These are phyloP conservation scores for Laodelphax striatellus DNA, from an alignment of 1,140 invertebrate species.

Conservation along the genomic window DNA sequence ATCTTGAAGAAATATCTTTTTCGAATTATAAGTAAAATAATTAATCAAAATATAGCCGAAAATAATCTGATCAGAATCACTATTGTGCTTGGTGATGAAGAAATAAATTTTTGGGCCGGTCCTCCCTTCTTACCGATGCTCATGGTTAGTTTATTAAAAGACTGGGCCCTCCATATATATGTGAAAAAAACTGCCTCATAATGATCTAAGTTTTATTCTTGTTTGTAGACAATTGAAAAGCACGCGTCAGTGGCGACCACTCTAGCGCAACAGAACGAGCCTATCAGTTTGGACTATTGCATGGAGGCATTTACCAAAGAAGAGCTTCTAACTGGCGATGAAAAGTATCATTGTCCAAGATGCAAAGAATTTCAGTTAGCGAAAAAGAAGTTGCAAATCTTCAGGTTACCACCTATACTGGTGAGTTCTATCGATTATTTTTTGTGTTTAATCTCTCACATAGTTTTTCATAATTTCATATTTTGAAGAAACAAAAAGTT, in stretches of 20 bases:
- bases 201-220: neutral
- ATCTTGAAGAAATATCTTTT: too few relatives aligned
- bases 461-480: too few relatives aligned
- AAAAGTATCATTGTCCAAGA: conserved; percentile 71
- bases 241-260: neutral
- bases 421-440: conserved; percentile 47
- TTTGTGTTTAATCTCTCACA: neutral
- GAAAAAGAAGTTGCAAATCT: conserved; percentile 80
- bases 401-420: conserved; percentile 74
- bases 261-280: conserved; percentile 50
- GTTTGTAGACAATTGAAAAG: neutral
- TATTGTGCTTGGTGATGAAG: too few relatives aligned
- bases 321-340: conserved; percentile 62
- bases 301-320: conserved; percentile 74
- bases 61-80: too few relatives aligned
- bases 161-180: too few relatives aligned
- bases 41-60: too few relatives aligned
- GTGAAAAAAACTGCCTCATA: too few relatives aligned
- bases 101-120: too few relatives aligned
- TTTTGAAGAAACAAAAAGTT: too few relatives aligned
- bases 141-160: too few relatives aligned
- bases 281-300: conserved; percentile 68
- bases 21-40: too few relatives aligned
- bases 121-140: too few relatives aligned
- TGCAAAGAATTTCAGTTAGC: conserved; percentile 73